Conservation (phyloP, 1,140 invertebrate species). For the Leptoteleia sp. region DNA sequence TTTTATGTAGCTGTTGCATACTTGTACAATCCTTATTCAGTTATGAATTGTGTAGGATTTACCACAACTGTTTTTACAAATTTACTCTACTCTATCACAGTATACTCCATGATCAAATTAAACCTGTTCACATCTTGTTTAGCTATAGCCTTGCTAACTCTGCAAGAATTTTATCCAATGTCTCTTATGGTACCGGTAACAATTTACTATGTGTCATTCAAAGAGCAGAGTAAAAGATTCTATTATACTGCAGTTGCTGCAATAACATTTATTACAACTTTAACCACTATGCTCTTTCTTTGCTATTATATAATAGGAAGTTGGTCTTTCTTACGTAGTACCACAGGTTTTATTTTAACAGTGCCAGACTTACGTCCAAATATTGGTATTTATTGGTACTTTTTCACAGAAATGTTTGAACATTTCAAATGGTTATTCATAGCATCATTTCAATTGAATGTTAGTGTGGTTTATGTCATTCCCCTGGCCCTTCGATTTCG, state of each 20-base stretch:
- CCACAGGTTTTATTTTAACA: conserved; percentile 76
- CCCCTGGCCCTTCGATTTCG: conserved; percentile 93
- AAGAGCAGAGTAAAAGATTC: conserved; percentile 58
- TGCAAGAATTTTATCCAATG: conserved; percentile 93
- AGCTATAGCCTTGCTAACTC: conserved; percentile 88
- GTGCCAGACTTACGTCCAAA: conserved; percentile 98
- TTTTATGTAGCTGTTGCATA: conserved; percentile 90
- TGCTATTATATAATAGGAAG: conserved; percentile 75
- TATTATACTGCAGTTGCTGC: conserved; percentile 66
- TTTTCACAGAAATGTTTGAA: conserved; percentile 99
- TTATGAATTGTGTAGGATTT: conserved; percentile 94
- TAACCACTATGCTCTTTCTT: conserved; percentile 69
- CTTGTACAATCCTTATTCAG: conserved; percentile 95
- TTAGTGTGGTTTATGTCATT: conserved; percentile 92
- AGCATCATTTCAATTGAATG: conserved; percentile 98
- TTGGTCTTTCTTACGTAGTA: conserved; percentile 76
- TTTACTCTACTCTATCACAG: conserved; percentile 86
- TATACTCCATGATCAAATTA: conserved; percentile 87
- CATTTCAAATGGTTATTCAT: conserved; percentile 98
- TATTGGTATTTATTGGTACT: conserved; percentile 99
- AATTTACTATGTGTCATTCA: conserved; percentile 80
- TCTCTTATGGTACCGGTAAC: conserved; percentile 90
- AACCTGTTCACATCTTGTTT: conserved; percentile 83
- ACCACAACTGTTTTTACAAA: conserved; percentile 96
- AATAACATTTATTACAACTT: conserved; percentile 72